Evolutionary conservation across 2,888 invertebrate genomes (phyloP).

Genomic region (Thera britannica): DNA sequence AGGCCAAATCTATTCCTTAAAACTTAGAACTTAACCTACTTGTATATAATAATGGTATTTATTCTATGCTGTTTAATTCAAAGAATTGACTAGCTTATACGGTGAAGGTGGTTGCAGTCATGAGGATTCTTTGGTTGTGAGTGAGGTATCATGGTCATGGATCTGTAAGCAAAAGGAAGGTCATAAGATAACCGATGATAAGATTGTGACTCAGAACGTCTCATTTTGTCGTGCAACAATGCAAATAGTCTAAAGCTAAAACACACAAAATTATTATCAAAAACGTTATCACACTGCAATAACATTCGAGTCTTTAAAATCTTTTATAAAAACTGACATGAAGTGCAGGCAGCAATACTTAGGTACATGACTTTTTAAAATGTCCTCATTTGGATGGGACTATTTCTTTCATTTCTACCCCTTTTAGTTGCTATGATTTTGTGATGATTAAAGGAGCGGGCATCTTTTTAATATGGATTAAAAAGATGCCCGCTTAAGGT

Average conservation of each 20-base stretch:
- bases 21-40: not conserved
- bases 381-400: too few relatives aligned
- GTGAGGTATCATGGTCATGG: conserved; percentile 47
- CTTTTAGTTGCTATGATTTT: too few relatives aligned
- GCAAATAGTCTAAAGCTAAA: not conserved
- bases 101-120: conserved; percentile 46
- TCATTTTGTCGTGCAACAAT: not conserved
- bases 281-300: not conserved
- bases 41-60: not conserved
- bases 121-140: conserved; percentile 67
- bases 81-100: conserved; percentile 33
- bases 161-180: conserved; percentile 47
- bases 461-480: too few relatives aligned
- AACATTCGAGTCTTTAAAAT: not conserved
- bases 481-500: too few relatives aligned
- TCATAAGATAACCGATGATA: conserved; percentile 28
- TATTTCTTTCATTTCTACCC: too few relatives aligned
- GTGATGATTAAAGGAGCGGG: too few relatives aligned
- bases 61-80: conserved; percentile 8
- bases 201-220: conserved; percentile 6
- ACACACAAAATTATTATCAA: not conserved
- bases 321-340: too few relatives aligned
- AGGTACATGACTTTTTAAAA: too few relatives aligned
- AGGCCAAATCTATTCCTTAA: not conserved
- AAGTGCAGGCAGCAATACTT: too few relatives aligned